phyloP scores from a whole-genome alignment of 2,113 vertebrate genomes.

The Pseudopodoces humilis region DNA sequence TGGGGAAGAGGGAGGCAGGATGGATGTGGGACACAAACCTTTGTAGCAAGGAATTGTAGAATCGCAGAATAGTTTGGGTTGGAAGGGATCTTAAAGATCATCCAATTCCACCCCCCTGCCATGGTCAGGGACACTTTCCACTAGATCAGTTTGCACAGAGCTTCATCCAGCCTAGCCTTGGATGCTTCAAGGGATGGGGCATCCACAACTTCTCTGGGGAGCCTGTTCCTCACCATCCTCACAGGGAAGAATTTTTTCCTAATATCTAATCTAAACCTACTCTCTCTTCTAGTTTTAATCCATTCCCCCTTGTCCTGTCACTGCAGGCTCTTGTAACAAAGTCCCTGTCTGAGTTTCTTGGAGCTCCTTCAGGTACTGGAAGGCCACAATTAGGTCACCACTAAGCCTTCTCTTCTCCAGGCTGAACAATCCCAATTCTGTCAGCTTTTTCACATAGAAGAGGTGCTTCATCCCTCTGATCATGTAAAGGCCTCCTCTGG shows the following conservation, averaged over 20 bases:
- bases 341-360: neutral
- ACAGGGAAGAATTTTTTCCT: neutral
- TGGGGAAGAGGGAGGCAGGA: neutral
- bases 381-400: fast-evolving
- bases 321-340: neutral
- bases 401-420: neutral
- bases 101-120: neutral
- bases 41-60: neutral
- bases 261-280: neutral
- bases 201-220: neutral
- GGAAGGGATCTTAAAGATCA: neutral
- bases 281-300: neutral
- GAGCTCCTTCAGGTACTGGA: neutral
- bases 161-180: neutral
- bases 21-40: neutral
- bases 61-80: neutral
- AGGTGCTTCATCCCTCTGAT: neutral
- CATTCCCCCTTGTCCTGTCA: neutral
- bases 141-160: neutral
- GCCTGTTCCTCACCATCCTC: neutral
- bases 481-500: neutral
- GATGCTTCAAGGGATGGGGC: neutral
- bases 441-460: neutral
- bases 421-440: neutral
- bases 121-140: neutral